Evolutionary conservation across 1,140 invertebrate species (phyloP).

Genomic region (Planococcus citri): DNA sequence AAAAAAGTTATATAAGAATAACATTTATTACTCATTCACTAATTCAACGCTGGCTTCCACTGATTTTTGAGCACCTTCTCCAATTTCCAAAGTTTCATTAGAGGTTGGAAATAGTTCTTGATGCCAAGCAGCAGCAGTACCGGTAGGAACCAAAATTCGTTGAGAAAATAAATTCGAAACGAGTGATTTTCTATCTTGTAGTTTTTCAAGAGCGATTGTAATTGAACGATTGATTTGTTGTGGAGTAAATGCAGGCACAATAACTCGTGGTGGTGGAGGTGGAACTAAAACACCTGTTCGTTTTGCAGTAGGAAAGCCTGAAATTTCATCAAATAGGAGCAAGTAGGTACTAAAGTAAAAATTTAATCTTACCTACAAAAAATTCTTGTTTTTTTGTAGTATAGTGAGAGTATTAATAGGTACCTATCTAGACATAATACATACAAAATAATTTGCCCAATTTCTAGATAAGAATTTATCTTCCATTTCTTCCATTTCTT

Average conservation of each 20-base stretch:
- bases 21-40: slow-evolving; percentile 34
- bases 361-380: too few relatives aligned
- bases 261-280: slow-evolving; percentile 33
- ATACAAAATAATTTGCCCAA: too few relatives aligned
- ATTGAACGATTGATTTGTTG: slow-evolving; percentile 32
- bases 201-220: slow-evolving; percentile 27
- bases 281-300: slow-evolving; percentile 32
- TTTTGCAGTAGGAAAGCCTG: slow-evolving; percentile 13
- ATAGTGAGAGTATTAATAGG: too few relatives aligned
- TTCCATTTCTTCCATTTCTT: too few relatives aligned
- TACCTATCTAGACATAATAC: too few relatives aligned
- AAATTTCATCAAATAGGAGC: background rate
- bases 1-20: too few relatives aligned
- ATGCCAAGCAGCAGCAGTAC: slow-evolving; percentile 34
- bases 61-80: slow-evolving; percentile 34
- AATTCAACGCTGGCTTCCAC: slow-evolving; percentile 35
- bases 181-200: slow-evolving; percentile 30
- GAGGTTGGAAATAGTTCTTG: slow-evolving; percentile 37
- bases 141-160: slow-evolving; percentile 32
- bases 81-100: slow-evolving; percentile 33
- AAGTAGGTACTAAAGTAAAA: too few relatives aligned
- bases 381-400: too few relatives aligned
- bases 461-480: too few relatives aligned
- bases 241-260: slow-evolving; percentile 31
- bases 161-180: slow-evolving; percentile 30